These are phyloP conservation scores for Proisotoma minuta DNA, from an alignment of 2,888 invertebrate genomes.

Conservation along the genomic window DNA sequence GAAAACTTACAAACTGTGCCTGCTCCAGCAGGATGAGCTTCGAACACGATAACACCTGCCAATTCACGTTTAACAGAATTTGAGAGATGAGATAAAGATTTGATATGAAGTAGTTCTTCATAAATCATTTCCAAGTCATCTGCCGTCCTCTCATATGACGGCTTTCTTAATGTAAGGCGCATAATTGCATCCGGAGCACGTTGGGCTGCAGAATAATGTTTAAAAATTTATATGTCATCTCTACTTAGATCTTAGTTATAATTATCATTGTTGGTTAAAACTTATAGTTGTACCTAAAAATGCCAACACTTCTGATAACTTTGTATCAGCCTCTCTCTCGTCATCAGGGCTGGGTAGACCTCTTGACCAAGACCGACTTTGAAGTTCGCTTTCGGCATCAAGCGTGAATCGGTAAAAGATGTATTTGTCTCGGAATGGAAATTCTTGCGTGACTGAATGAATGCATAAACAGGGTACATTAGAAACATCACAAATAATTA, in stretches of 20 bases:
- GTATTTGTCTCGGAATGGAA: conserved; percentile 76
- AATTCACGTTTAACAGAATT: conserved; percentile 76
- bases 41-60: conserved; percentile 72
- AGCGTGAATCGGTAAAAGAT: conserved; percentile 75
- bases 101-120: conserved; percentile 74
- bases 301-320: conserved; percentile 63
- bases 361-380: conserved; percentile 45
- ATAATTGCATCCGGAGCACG: conserved; percentile 73
- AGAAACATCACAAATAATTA: neutral
- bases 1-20: conserved; percentile 70
- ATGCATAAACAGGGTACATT: conserved; percentile 26
- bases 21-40: conserved; percentile 69
- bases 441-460: conserved; percentile 69
- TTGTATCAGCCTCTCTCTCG: conserved; percentile 60
- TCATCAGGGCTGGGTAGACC: conserved; percentile 46
- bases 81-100: conserved; percentile 55
- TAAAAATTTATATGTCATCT: neutral
- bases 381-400: conserved; percentile 59
- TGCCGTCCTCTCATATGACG: conserved; percentile 68
- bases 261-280: no score
- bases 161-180: conserved; percentile 73
- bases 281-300: conserved; percentile 55
- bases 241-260: no score
- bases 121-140: conserved; percentile 78
- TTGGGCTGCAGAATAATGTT: conserved; percentile 26